Base-by-base conservation (phyloP, 2,797 vertebrate genomes). In the Pachyuromys duprasi region DNA sequence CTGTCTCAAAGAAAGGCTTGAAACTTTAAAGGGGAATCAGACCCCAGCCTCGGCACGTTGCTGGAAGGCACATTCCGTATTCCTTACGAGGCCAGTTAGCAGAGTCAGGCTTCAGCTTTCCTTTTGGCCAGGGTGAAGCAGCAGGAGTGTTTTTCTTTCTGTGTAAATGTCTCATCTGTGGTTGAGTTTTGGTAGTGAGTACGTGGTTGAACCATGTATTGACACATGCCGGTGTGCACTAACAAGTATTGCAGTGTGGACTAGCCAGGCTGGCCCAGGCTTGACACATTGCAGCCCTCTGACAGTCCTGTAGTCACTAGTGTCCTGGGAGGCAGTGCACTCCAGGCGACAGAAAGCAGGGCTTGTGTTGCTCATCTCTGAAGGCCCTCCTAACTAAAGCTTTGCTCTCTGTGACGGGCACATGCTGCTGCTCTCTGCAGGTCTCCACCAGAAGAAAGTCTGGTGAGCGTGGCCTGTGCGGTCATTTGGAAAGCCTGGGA, bases 211-310 rank as follows among this genome's bases (percentile, higher is more conserved):
- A 90, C 92, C 49, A 3, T 60, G 92, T 92, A 12, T 84, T 76
- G 75, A 63, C 69, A 79, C 57, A 65, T 65, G 42, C 76, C 91
- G 78, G 60, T 74, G 2, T 89, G 89, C 72, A 14, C 95, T 97
- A 84, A 80, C 83, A 91, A 31, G 82, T 88, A 70, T 93, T 96
- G 92, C 93, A 81, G 92, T 93, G 79, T 63, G 86, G 45, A 49
- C 0, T 72, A 84, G 95, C 90, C 75, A 57, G 90, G 67, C 83
- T 69, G 86, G 49, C 80, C 39, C 69, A 49, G 91, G 53, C 74
- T 91, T 0, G 0, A 67, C 55, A 28, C 22, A 49, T 53, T 63
- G 79, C 79, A 53, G 6, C 31, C 70, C 84, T 3, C 33, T 45
- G 69, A 80, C 9, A 42, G 90, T 33, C 49, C 33, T 63, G 9